A percentile compares a stretch with the other conserved stretches of the same genome.
Conservation (phyloP, 2,797 vertebrate species). For the Taenioides sp. region DNA sequence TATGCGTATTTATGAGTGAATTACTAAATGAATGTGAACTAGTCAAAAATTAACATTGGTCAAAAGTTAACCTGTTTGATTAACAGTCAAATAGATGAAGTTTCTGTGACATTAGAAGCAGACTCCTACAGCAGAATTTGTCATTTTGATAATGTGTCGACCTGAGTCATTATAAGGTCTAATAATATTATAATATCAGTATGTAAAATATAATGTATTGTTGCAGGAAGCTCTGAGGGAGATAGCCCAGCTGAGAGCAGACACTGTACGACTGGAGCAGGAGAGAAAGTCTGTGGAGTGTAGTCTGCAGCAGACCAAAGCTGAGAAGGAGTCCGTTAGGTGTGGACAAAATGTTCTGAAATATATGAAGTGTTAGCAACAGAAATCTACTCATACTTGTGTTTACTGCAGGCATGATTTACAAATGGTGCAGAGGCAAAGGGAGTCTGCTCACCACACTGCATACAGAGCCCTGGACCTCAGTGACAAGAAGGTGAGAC, state of each 20-base stretch:
- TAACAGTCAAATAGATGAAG: no score
- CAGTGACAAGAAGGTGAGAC: not conserved
- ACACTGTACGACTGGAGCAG: slow-evolving; percentile 53
- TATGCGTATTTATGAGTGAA: no score
- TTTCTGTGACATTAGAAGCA: no score
- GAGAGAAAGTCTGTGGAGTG: slow-evolving; percentile 53
- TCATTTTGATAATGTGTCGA: no score
- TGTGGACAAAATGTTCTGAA: slow-evolving; percentile 35
- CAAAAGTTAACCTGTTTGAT: no score
- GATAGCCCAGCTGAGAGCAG: slow-evolving; percentile 34
- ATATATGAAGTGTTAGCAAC: not conserved
- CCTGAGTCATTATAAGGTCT: no score
- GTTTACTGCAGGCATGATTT: slow-evolving; percentile 64
- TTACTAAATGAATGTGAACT: no score
- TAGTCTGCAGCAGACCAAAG: slow-evolving; percentile 42
- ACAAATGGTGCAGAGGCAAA: slow-evolving; percentile 49
- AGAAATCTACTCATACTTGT: not conserved
- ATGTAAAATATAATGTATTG: no score
- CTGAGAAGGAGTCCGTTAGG: slow-evolving; percentile 60
- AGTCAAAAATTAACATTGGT: no score
- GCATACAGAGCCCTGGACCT: slow-evolving; percentile 7
- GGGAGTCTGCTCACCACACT: slow-evolving; percentile 37
- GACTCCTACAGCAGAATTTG: no score
- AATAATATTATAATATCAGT: no score
- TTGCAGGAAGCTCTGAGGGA: slow-evolving; percentile 64